Base-by-base conservation (phyloP, 2,797 vertebrate genomes). In the Poecilia wingei region DNA sequence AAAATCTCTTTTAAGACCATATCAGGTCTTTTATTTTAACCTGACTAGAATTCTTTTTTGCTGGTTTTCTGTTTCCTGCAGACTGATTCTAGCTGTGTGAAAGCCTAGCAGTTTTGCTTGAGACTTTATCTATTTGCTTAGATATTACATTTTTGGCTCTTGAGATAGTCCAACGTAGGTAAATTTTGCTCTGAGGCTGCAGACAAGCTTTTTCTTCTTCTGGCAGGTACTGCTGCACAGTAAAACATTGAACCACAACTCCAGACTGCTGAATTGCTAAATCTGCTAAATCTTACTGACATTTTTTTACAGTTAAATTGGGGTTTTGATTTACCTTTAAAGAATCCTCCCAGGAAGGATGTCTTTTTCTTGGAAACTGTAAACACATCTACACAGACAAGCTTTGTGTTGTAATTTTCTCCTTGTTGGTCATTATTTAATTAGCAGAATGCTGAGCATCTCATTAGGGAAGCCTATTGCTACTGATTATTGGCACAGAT, bases 251-350 rank as follows among this genome's bases (percentile, higher is more conserved):
- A 55, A 43, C 73, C 55, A 46, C 39, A 31, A 43, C 55, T 75
- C 47, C 16, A 69, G 64, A 70, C 18, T 33, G 39, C 28, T 57
- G 43, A 77, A 70, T 69, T 33, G 39, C 28, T 57, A 55, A 77
- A 70, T 69, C 36, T 70, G 51, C n/a, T 57, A 33, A 61, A 72
- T 39, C 41, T 57, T 78, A 13, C 6, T 69, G 68, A 57, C 49
- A n/a, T 22, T 10, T 78, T 57, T 78, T 61, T 49, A 31, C 61
- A 49, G 59, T 49, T 78, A 72, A 49, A 36, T 72, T 57, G 51
- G 43, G 28, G 22, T 9, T 78, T 72, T 47, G 28, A 72, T 59
- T 78, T n/a, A 41, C 51, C 25, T 70, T 70, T 55, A n/a, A 55
- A 77, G 36, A 77, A 55, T 47, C 18, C 2, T 31, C 49, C 66